These are phyloP conservation scores for Sebastes iracundus DNA, from an alignment of 2,797 vertebrate species.

Conservation along the genomic window DNA sequence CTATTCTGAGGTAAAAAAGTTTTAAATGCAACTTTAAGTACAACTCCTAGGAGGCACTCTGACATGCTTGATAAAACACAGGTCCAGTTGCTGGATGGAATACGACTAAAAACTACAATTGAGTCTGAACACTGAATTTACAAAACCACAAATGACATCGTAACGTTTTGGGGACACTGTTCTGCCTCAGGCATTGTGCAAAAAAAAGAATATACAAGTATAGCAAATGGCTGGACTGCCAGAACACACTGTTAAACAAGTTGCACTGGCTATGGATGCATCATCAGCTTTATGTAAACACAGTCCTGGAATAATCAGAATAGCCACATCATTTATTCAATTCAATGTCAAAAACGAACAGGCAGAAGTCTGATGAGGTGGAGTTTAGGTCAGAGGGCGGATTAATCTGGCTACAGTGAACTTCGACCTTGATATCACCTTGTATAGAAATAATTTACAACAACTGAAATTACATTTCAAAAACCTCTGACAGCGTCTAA, in stretches of 20 bases:
- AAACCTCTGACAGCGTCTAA: conserved; percentile 10
- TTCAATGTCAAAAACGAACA: background rate
- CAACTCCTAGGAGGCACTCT: background rate
- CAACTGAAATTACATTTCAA: conserved; percentile 25
- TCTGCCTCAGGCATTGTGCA: background rate
- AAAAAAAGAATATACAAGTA: background rate
- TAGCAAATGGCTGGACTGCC: background rate
- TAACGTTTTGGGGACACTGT: background rate
- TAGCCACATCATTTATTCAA: background rate
- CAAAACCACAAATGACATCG: background rate
- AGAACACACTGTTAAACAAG: background rate
- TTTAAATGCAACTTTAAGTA: background rate
- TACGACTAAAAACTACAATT: background rate
- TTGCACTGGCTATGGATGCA: background rate
- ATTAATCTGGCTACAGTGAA: background rate
- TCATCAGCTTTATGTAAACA: background rate
- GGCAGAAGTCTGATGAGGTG: background rate
- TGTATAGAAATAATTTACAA: background rate
- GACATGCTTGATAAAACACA: background rate
- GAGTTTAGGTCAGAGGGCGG: background rate
- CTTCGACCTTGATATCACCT: background rate
- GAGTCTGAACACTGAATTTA: background rate
- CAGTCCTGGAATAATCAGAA: background rate
- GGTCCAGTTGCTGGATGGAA: background rate
- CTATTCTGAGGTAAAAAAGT: background rate